Conservation (phyloP, 2,888 invertebrate genomes). For the Empis livida region DNA sequence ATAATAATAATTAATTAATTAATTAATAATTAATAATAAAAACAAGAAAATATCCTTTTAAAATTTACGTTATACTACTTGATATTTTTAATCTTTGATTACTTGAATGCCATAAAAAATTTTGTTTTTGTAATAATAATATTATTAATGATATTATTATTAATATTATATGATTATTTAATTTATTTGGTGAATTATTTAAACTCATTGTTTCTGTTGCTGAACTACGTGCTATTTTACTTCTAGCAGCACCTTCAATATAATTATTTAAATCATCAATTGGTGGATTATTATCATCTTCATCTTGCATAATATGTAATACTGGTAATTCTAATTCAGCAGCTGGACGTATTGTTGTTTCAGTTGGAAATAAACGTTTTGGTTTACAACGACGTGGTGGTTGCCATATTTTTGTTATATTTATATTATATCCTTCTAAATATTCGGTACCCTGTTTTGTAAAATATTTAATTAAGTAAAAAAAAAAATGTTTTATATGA, state of each 20-base stretch:
- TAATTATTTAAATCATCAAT: conserved; percentile 17
- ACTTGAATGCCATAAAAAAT: too few relatives aligned
- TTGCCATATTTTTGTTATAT: conserved; percentile 17
- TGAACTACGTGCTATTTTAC: conserved; percentile 47
- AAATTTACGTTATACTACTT: too few relatives aligned
- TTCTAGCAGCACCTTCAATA: conserved; percentile 37
- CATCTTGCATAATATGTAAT: conserved; percentile 23
- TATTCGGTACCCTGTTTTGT: conserved; percentile 18
- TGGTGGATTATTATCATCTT: conserved; percentile 15
- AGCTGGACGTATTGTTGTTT: conserved; percentile 29
- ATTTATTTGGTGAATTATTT: conserved; percentile 24
- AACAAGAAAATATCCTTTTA: too few relatives aligned
- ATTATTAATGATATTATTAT: neutral
- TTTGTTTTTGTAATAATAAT: neutral
- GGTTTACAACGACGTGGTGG: conserved; percentile 17
- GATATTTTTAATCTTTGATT: too few relatives aligned
- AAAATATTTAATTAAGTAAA: conserved; percentile 12
- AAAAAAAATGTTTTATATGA: neutral
- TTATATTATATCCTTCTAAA: conserved; percentile 19
- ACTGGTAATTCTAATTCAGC: conserved; percentile 36
- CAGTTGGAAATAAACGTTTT: conserved; percentile 15
- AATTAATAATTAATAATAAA: too few relatives aligned
- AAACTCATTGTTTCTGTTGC: conserved; percentile 44
- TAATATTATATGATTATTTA: neutral
- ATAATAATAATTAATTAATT: too few relatives aligned